phyloP scores from a whole-genome alignment of 1,140 invertebrate genomes.

The Drosophila neocordata region DNA sequence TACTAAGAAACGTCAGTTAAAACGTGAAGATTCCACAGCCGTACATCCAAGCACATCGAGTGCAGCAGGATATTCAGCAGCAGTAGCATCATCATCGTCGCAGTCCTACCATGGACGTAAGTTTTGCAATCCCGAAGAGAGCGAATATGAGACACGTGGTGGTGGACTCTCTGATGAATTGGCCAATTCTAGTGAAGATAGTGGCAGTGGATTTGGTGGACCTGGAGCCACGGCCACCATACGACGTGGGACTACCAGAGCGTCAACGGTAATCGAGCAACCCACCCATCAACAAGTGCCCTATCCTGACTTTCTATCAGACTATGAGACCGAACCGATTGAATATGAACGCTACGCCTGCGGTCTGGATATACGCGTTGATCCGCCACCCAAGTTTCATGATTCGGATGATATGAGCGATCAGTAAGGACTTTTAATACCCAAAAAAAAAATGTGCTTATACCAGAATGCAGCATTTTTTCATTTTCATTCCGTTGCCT shows the following conservation, averaged over 20 bases:
- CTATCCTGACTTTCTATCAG: conserved; percentile 81
- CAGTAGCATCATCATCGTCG: not conserved
- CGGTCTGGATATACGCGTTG: conserved; percentile 76
- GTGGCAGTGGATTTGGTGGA: conserved; percentile 54
- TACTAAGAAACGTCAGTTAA: conserved; percentile 76
- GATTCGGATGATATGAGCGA: conserved; percentile 79
- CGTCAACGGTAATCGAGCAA: not conserved
- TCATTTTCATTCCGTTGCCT: conserved; percentile 68
- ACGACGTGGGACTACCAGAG: conserved; percentile 38
- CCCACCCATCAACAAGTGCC: conserved; percentile 55
- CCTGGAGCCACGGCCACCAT: conserved; percentile 60
- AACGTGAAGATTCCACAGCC: conserved; percentile 75
- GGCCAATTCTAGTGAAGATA: conserved; percentile 81
- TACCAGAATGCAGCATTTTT: conserved; percentile 66
- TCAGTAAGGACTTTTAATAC: conserved; percentile 42
- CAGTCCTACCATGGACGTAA: conserved; percentile 69
- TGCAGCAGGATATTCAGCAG: conserved; percentile 2
- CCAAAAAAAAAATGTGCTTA: conserved; percentile 13
- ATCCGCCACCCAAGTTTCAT: conserved; percentile 79
- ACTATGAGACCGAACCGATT: conserved; percentile 79
- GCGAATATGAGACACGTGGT: conserved; percentile 69
- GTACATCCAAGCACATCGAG: conserved; percentile 30
- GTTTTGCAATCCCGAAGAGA: conserved; percentile 78
- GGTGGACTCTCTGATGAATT: conserved; percentile 77
- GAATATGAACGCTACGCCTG: conserved; percentile 79